A percentile compares a stretch with the other conserved stretches of the same genome.
Evolutionary conservation across 2,888 invertebrate genomes (phyloP).

Genomic region (Oscheius sp.): DNA sequence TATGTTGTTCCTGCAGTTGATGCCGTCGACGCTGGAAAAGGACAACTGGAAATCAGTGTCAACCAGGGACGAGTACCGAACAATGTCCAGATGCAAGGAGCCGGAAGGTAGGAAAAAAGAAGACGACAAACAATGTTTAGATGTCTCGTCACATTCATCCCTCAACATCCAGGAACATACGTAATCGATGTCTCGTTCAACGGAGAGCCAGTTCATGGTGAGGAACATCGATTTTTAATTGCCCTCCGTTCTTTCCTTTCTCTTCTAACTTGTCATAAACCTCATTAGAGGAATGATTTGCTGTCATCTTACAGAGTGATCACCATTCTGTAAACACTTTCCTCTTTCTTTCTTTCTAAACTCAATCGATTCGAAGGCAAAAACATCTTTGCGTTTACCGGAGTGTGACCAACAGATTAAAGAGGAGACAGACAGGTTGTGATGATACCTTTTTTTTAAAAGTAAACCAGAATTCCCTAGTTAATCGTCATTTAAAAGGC

Average conservation of each 20-base stretch:
- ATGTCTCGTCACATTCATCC: slow-evolving; percentile 84
- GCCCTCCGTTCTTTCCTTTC: not conserved
- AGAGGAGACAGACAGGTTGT: not conserved
- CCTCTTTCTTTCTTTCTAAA: not conserved
- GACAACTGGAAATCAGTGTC: slow-evolving; percentile 97
- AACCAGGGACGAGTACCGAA: slow-evolving; percentile 99
- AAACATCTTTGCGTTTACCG: not conserved
- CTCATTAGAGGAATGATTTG: not conserved
- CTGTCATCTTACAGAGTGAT: not conserved
- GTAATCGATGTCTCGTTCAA: slow-evolving; percentile 95
- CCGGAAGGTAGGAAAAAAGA: slow-evolving; percentile 78
- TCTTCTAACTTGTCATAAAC: not conserved
- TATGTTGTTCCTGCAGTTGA: slow-evolving; percentile 80
- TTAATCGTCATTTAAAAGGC: not conserved
- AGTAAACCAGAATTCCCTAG: not conserved
- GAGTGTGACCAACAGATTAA: slow-evolving; percentile 12
- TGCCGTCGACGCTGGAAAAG: slow-evolving; percentile 97
- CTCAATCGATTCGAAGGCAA: not conserved
- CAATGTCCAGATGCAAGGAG: slow-evolving; percentile 92
- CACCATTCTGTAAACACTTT: not conserved
- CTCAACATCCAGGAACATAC: slow-evolving; percentile 87
- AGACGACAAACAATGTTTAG: slow-evolving; percentile 33
- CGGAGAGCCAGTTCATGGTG: slow-evolving; percentile 90
- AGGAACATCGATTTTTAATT: not conserved
- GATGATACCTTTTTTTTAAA: not conserved